Percentiles rank a stretch among this genome's conserved stretches.
Conservation (phyloP, 2,888 invertebrate species). For the Dioctria linearis region DNA sequence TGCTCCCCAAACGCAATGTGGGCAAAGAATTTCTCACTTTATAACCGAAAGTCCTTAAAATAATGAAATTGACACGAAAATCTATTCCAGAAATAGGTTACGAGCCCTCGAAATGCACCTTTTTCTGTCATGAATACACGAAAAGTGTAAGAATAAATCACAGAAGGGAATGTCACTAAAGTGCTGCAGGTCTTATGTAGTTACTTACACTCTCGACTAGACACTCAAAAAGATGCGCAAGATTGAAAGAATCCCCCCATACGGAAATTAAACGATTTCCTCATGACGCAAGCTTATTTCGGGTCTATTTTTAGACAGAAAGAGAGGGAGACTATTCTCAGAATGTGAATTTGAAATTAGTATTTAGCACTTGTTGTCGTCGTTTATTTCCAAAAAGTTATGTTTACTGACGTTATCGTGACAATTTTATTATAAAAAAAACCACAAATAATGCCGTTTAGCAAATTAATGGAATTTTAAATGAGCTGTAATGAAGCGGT, state of each 20-base stretch:
- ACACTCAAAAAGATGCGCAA: too few relatives aligned
- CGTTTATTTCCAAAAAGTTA: slow-evolving; percentile 26
- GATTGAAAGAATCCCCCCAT: not conserved
- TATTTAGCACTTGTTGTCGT: slow-evolving; percentile 14
- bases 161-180: slow-evolving; percentile 32
- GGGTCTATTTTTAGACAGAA: slow-evolving; percentile 2
- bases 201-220: not conserved
- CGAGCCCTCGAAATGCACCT: slow-evolving; percentile 28
- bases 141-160: slow-evolving; percentile 35
- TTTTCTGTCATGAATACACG: slow-evolving; percentile 26
- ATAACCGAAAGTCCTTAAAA: slow-evolving; percentile 30
- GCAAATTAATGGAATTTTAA: slow-evolving; percentile 23
- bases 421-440: slow-evolving; percentile 15
- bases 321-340: not conserved
- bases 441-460: slow-evolving; percentile 25
- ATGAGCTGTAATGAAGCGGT: slow-evolving; percentile 20
- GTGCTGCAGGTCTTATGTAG: slow-evolving; percentile 28
- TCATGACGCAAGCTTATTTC: slow-evolving; percentile 2
- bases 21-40: slow-evolving; percentile 34
- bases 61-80: slow-evolving; percentile 41
- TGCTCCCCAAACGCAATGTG: slow-evolving; percentile 20
- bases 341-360: not conserved
- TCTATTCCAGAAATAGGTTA: slow-evolving; percentile 29
- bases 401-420: slow-evolving; percentile 24
- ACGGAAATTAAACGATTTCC: slow-evolving; percentile 7